These are phyloP conservation scores for Colius striatus DNA, from an alignment of 2,113 vertebrate species.

Conservation along the genomic window DNA sequence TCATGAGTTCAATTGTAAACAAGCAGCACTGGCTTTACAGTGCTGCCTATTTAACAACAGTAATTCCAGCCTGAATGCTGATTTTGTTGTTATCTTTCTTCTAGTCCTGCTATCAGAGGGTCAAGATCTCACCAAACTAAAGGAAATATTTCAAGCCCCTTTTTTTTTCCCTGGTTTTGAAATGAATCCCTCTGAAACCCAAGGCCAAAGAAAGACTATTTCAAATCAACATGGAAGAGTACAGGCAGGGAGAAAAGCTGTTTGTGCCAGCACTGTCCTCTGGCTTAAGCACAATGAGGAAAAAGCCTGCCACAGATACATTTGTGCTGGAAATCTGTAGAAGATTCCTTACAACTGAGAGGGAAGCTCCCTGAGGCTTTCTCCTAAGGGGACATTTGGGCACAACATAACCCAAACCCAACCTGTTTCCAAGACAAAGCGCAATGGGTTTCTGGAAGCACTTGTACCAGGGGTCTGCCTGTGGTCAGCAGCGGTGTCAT, in stretches of 20 bases:
- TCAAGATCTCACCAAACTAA: constrained; percentile 29
- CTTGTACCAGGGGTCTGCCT: neutral
- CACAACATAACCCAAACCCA: neutral
- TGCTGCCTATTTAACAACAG: constrained; percentile 43
- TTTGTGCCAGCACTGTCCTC: constrained; percentile 53
- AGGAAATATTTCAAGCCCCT: constrained; percentile 31
- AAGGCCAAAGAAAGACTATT: constrained; percentile 48
- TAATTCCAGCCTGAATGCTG: constrained; percentile 19
- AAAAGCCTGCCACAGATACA: neutral
- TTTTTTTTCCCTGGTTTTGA: constrained; percentile 54
- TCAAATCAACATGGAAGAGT: constrained; percentile 5
- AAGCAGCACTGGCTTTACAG: constrained; percentile 30
- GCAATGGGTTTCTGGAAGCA: neutral
- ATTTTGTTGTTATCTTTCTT: constrained; percentile 32
- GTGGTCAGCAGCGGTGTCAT: neutral
- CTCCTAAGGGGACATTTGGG: neutral
- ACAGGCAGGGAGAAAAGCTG: constrained; percentile 27
- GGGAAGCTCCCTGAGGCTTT: neutral
- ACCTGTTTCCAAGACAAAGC: neutral
- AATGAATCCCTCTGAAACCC: constrained; percentile 42
- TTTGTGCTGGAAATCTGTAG: neutral
- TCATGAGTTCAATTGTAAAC: constrained; percentile 59
- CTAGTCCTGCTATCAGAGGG: constrained; percentile 23
- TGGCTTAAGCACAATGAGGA: constrained; percentile 28
- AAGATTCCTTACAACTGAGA: neutral